A percentile compares a stretch with the other conserved stretches of the same genome.
These are phyloP conservation scores for Cryptotermes secundus DNA, from an alignment of 1,140 invertebrate species.

Conservation along the genomic window DNA sequence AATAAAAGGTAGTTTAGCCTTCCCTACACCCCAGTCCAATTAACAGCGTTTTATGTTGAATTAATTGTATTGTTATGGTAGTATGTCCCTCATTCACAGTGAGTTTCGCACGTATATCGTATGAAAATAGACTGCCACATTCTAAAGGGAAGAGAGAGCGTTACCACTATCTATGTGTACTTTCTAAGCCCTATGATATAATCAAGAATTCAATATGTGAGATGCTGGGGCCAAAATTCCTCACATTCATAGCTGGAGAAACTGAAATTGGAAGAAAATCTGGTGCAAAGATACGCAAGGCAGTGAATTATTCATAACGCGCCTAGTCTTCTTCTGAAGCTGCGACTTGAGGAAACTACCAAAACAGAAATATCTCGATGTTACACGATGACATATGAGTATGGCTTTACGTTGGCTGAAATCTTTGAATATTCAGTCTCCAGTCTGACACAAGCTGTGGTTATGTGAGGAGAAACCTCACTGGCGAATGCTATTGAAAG, in stretches of 20 bases:
- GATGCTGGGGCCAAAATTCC: background rate
- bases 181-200: background rate
- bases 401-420: background rate
- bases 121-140: background rate
- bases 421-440: background rate
- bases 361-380: background rate
- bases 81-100: background rate
- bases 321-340: background rate
- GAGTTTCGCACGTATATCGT: background rate
- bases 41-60: background rate
- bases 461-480: too few relatives aligned
- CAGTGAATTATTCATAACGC: background rate
- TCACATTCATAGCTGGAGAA: background rate
- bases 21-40: background rate
- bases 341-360: background rate
- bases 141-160: background rate
- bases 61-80: background rate
- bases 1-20: background rate
- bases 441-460: background rate
- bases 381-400: background rate
- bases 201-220: conserved; percentile 12
- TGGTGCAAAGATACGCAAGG: background rate
- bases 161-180: background rate
- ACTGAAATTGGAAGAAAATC: background rate
- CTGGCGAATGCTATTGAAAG: too few relatives aligned